These are phyloP conservation scores for Petrosia ficiformis DNA, from an alignment of 37 sponge, comb jelly and placozoan species.

Conservation along the genomic window DNA sequence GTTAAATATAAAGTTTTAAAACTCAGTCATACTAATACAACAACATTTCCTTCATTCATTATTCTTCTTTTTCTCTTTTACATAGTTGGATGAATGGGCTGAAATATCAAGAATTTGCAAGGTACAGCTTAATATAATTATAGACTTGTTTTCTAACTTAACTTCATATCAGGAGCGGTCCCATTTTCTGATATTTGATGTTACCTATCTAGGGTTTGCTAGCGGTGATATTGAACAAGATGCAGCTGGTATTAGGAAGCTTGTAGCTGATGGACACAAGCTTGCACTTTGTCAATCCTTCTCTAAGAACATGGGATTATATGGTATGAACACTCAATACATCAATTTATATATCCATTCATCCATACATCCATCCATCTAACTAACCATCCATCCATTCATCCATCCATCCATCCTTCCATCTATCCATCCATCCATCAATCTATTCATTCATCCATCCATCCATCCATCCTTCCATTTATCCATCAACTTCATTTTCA, in stretches of 20 bases:
- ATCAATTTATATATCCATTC: too few species aligned
- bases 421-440: too few species aligned
- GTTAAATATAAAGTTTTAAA: too few species aligned
- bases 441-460: too few species aligned
- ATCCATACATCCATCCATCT: too few species aligned
- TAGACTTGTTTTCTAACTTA: background rate
- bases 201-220: slow-evolving; percentile 98
- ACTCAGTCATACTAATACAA: background rate
- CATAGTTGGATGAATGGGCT: slow-evolving; percentile 78
- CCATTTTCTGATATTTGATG: slow-evolving; percentile 85
- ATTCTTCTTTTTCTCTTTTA: slow-evolving; percentile 3
- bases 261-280: slow-evolving; percentile 79
- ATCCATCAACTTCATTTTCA: too few species aligned
- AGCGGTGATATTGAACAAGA: slow-evolving; percentile 85
- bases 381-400: too few species aligned
- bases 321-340: slow-evolving; percentile 57
- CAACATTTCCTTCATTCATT: background rate
- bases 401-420: too few species aligned
- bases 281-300: slow-evolving; percentile 89
- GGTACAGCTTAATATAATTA: slow-evolving; percentile 19
- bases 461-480: too few species aligned
- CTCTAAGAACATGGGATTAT: slow-evolving; percentile 98
- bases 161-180: background rate
- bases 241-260: slow-evolving; percentile 83
- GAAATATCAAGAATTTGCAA: slow-evolving; percentile 84